Conservation (phyloP, 2,888 invertebrate genomes). For the Dysmachus trigonus region DNA sequence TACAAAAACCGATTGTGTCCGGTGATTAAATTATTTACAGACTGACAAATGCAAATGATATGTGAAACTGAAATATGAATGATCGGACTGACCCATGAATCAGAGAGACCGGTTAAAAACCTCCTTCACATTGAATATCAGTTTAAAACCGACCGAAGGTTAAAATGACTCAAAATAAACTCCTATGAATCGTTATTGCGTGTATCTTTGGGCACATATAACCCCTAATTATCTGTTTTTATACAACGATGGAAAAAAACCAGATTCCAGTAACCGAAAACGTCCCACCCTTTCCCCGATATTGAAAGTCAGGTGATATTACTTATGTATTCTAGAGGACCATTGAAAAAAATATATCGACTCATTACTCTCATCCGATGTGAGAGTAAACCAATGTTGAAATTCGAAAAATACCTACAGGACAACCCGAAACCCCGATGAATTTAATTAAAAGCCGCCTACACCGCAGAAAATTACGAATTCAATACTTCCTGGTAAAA, state of each 20-base stretch:
- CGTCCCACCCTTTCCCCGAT: not conserved
- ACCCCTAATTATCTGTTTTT: not conserved
- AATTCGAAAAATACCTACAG: not conserved
- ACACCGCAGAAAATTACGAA: not conserved
- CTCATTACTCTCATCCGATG: not conserved
- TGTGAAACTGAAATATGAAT: not conserved
- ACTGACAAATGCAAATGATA: not conserved
- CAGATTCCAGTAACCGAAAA: not conserved
- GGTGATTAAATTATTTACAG: not conserved
- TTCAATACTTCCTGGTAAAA: not conserved
- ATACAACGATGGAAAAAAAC: not conserved
- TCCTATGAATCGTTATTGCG: not conserved
- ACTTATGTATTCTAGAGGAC: not conserved
- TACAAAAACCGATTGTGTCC: not conserved
- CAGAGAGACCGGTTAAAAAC: not conserved
- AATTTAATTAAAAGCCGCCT: not conserved
- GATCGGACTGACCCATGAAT: not conserved
- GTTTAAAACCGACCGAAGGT: not conserved
- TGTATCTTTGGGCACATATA: not conserved
- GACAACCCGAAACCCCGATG: not conserved
- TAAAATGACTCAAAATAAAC: not conserved
- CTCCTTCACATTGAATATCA: not conserved
- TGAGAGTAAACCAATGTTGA: not conserved
- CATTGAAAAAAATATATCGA: not conserved
- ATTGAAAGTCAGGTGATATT: not conserved